Percentiles rank a stretch among this genome's conserved stretches.
phyloP scores from a whole-genome alignment of 1,140 invertebrate genomes.

The Solenopsis fugax region DNA sequence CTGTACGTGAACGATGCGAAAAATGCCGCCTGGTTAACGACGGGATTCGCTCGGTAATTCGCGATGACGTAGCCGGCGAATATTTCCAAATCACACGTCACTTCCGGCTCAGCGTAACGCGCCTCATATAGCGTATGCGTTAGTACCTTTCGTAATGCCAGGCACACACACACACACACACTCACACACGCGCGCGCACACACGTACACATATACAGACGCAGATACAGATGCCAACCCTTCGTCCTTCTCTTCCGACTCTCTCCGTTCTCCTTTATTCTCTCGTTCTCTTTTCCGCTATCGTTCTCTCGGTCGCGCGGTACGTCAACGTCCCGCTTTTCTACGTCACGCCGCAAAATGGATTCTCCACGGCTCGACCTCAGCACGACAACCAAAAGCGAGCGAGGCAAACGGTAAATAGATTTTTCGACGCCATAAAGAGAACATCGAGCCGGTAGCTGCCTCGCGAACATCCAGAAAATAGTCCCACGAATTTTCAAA shows the following conservation, averaged over 20 bases:
- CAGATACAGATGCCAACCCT: background rate
- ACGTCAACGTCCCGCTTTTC: conserved; percentile 56
- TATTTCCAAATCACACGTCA: conserved; percentile 64
- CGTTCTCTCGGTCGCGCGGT: conserved; percentile 44
- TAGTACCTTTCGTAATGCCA: conserved; percentile 42
- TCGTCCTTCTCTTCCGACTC: background rate
- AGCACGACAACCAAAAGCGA: conserved; percentile 53
- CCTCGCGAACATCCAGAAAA: conserved; percentile 44
- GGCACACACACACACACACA: background rate
- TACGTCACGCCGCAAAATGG: conserved; percentile 52
- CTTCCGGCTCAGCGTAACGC: conserved; percentile 21
- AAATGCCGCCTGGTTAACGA: conserved; percentile 26
- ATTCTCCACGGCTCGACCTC: conserved; percentile 59
- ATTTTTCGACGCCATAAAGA: conserved; percentile 57
- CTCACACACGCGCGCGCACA: background rate
- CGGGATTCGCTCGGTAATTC: conserved; percentile 38
- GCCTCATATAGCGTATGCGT: conserved; percentile 15
- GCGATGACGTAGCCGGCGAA: conserved; percentile 42
- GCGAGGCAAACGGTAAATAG: conserved; percentile 55
- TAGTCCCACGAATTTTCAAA: conserved; percentile 27
- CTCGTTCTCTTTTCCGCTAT: background rate
- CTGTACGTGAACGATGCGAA: conserved; percentile 17
- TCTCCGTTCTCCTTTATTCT: conserved; percentile 21
- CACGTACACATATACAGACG: background rate
- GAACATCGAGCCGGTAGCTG: conserved; percentile 36